phyloP scores from a whole-genome alignment of 2,888 invertebrate species.

The Apodemia mormo region DNA sequence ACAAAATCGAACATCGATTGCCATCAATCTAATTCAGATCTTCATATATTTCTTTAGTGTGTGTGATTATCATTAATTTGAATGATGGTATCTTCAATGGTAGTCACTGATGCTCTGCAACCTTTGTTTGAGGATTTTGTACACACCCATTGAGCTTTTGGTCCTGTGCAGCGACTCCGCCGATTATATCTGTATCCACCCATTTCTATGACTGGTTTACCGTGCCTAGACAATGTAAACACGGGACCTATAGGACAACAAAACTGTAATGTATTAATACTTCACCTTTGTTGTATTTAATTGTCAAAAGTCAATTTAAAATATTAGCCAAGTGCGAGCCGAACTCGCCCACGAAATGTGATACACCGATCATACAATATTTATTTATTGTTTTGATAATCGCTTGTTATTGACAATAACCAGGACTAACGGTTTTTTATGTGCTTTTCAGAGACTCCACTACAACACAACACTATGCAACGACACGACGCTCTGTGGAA shows the following conservation, averaged over 20 bases:
- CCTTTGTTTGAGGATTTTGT: slow-evolving; percentile 38
- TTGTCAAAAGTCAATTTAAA: background rate
- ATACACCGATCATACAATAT: too few species aligned
- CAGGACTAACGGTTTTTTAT: too few species aligned
- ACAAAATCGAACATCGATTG: background rate
- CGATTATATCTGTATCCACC: slow-evolving; percentile 13
- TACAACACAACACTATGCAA: too few species aligned
- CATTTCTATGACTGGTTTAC: slow-evolving; percentile 2
- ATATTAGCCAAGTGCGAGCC: too few species aligned
- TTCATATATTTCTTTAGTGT: background rate
- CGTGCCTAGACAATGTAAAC: background rate
- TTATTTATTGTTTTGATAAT: too few species aligned
- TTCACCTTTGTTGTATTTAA: background rate
- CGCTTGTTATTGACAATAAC: too few species aligned
- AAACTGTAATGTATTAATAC: background rate
- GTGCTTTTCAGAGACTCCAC: too few species aligned
- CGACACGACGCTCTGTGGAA: too few species aligned
- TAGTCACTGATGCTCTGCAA: slow-evolving; percentile 44
- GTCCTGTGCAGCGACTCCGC: slow-evolving; percentile 26
- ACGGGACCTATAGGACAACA: slow-evolving; percentile 1
- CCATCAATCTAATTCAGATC: background rate
- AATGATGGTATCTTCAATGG: slow-evolving; percentile 44
- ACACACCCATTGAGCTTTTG: slow-evolving; percentile 39
- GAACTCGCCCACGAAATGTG: background rate
- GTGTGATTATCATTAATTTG: slow-evolving; percentile 29